phyloP scores from a whole-genome alignment of 1,140 invertebrate genomes.

The Drosophila ogumai region DNA sequence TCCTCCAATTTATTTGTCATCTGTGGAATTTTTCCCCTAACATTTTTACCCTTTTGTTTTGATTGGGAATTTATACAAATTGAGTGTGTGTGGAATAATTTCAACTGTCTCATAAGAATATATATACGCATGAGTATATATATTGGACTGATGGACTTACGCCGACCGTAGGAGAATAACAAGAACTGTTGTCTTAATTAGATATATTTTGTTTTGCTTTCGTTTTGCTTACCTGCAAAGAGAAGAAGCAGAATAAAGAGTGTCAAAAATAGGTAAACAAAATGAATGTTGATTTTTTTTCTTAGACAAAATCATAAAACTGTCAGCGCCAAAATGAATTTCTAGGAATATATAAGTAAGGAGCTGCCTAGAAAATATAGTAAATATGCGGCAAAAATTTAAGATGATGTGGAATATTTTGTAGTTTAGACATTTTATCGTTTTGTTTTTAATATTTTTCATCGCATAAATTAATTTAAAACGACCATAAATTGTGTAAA shows the following conservation, averaged over 20 bases:
- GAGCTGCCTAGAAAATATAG: constrained; percentile 8
- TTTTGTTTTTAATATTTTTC: constrained; percentile 16
- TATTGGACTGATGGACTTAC: constrained; percentile 67
- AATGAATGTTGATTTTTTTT: constrained; percentile 34
- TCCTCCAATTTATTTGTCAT: constrained; percentile 24
- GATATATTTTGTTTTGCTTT: constrained; percentile 37
- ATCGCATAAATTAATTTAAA: constrained; percentile 1
- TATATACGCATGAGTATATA: constrained; percentile 1
- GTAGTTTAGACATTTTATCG: neutral
- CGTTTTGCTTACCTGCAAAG: constrained; percentile 75
- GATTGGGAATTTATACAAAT: constrained; percentile 70
- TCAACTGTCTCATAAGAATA: constrained; percentile 15
- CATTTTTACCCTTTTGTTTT: constrained; percentile 43
- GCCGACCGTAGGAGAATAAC: constrained; percentile 22
- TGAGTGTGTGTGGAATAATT: constrained; percentile 61
- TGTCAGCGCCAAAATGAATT: constrained; percentile 46
- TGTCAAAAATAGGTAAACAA: constrained; percentile 70
- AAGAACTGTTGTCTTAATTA: constrained; percentile 13
- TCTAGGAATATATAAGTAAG: constrained; percentile 18
- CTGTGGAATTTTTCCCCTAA: constrained; percentile 56
- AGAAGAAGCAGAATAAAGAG: constrained; percentile 47
- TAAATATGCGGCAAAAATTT: constrained; percentile 12
- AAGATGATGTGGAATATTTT: neutral
- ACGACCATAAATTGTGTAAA: neutral
- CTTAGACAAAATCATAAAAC: constrained; percentile 48